Evolutionary conservation across 2,888 invertebrate genomes (phyloP), one percentile per base, ranked within the genome.

Genomic region (Eueremaeus valkanovi): DNA sequence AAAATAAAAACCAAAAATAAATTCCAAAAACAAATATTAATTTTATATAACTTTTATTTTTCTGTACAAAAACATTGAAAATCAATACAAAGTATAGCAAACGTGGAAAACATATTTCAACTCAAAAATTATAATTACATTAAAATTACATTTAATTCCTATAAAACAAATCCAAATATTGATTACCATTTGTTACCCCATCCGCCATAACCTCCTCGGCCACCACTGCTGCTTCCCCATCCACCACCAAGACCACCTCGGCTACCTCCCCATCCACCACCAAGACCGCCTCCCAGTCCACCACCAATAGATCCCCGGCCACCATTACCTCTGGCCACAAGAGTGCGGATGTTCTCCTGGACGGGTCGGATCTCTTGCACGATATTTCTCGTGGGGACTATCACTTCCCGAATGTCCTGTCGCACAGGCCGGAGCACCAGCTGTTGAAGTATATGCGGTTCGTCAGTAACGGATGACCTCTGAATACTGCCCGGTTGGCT

Each of bases 311-410:
- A 49, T 16, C 49, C 3, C 21, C 49, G 16, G 18, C 49, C 24
- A 13, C 27, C 29, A 6, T 58, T 6, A 16, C 58, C 58, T 29
- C 58, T 58, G 58, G 58, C 58, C 29, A 58, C 58, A 8, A 58
- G 1, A 16, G 58, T 58, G 3, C 24, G 58, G 1, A 58, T 29
- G 11, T 27, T 29, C 21, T 58, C 58, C 58, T 58, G 58, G 29
- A 58, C 58, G 58, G 58, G 58, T 58, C 58, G 21, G 58, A 58
- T 58, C 31, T 58, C 58, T 29, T 58, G 58, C 3, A 58, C 58
- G 29, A 58, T 58, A 21, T 3, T 58, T 16, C 58, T 5, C 3
- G 29, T 8, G 1, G 58, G 58, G 11, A 58, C 58, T 1, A 58
- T 58, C 16, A 58, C 21, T 58, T 58, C 58, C 8, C 58, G 29